phyloP scores from a whole-genome alignment of 2,113 vertebrate species.

The Sturnira hondurensis region DNA sequence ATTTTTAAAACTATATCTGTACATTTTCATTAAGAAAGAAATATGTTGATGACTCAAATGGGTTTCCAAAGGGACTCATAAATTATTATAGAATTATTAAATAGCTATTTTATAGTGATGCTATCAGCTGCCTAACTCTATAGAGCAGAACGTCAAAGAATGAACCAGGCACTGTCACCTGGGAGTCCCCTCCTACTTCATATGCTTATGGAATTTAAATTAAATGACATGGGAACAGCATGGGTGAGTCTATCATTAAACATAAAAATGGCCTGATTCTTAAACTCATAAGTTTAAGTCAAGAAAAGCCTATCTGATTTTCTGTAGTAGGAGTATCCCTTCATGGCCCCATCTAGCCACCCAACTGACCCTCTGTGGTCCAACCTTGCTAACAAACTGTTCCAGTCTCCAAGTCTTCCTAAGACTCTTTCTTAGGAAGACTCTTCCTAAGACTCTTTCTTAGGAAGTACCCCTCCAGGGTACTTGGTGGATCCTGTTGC shows the following conservation, averaged over 20 bases:
- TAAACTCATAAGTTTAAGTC: not conserved
- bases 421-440: not conserved
- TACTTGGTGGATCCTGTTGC: accelerated
- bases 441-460: too few relatives aligned
- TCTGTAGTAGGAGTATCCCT: not conserved
- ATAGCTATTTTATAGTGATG: not conserved
- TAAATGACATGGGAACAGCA: not conserved
- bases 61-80: not conserved
- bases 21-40: not conserved
- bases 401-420: not conserved
- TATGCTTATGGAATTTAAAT: not conserved
- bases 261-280: not conserved
- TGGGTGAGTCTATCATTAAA: not conserved
- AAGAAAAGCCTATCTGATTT: not conserved
- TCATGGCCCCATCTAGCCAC: not conserved
- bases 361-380: not conserved
- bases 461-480: too few relatives aligned
- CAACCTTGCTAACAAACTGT: not conserved
- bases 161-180: not conserved
- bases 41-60: not conserved
- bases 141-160: not conserved
- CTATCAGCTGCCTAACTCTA: not conserved
- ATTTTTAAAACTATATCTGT: not conserved
- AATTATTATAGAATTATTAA: not conserved
- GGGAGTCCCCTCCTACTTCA: not conserved